Conservation (phyloP, 1,140 invertebrate genomes). For the Acyrthosiphon pisum region DNA sequence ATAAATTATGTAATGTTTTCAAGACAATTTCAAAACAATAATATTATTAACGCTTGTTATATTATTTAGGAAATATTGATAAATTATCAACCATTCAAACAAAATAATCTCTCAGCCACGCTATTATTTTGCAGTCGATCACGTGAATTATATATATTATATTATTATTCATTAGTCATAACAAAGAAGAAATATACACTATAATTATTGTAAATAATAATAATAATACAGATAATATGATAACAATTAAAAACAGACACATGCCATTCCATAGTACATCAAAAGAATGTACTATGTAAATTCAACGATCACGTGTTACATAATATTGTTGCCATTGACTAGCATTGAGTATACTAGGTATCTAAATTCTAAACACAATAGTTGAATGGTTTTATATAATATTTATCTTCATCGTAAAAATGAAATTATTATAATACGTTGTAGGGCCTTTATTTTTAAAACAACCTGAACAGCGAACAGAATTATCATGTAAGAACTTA, state of each 20-base stretch:
- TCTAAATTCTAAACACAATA: not conserved
- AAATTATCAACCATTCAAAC: not conserved
- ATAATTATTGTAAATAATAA: not conserved
- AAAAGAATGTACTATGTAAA: not conserved
- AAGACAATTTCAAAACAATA: not conserved
- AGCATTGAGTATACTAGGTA: not conserved
- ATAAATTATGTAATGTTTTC: too few species aligned
- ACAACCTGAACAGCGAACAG: not conserved
- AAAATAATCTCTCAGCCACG: not conserved
- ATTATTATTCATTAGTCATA: not conserved
- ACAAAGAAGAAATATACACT: not conserved
- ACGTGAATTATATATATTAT: not conserved
- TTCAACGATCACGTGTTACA: constrained; percentile 14
- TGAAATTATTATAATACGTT: not conserved
- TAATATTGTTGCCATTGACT: not conserved
- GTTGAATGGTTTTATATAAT: not conserved
- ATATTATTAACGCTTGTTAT: not conserved
- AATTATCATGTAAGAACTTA: not conserved
- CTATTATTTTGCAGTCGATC: not conserved
- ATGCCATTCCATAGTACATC: not conserved
- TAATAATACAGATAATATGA: not conserved
- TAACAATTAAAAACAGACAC: not conserved
- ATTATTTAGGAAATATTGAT: not conserved
- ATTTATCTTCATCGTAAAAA: not conserved
- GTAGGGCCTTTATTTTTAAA: not conserved